phyloP scores from a whole-genome alignment of 2,888 invertebrate genomes.

The Meliscaeva auricollis region DNA sequence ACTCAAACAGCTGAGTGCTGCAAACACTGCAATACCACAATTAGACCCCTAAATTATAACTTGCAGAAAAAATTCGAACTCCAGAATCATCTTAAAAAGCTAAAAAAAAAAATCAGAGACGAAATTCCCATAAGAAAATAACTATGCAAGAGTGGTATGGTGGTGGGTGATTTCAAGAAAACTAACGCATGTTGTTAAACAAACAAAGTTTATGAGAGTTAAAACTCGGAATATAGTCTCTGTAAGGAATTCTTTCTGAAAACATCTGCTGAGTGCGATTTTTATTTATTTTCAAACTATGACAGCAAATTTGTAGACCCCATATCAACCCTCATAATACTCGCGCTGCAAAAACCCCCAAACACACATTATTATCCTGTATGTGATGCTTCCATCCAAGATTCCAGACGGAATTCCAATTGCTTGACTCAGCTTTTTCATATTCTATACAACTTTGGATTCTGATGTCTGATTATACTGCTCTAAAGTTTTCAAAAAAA shows the following conservation, averaged over 20 bases:
- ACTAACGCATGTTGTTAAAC: constrained; percentile 36
- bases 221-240: constrained; percentile 33
- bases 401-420: constrained; percentile 31
- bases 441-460: not conserved
- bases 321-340: not conserved
- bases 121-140: too few relatives aligned
- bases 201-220: constrained; percentile 33
- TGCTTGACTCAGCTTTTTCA: constrained; percentile 19
- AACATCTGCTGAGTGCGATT: constrained; percentile 63
- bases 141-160: too few relatives aligned
- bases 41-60: too few relatives aligned
- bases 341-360: constrained; percentile 10
- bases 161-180: not conserved
- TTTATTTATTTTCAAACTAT: constrained; percentile 66
- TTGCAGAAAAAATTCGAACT: too few relatives aligned
- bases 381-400: constrained; percentile 23
- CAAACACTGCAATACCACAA: too few relatives aligned
- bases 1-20: too few relatives aligned
- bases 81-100: too few relatives aligned
- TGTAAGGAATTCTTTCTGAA: constrained; percentile 37
- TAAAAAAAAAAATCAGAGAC: too few relatives aligned
- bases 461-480: constrained; percentile 51
- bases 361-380: constrained; percentile 27
- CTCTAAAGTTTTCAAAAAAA: constrained; percentile 13
- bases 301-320: constrained; percentile 59